Base-by-base conservation (phyloP, 1,140 invertebrate genomes). In the Ips typographus region DNA sequence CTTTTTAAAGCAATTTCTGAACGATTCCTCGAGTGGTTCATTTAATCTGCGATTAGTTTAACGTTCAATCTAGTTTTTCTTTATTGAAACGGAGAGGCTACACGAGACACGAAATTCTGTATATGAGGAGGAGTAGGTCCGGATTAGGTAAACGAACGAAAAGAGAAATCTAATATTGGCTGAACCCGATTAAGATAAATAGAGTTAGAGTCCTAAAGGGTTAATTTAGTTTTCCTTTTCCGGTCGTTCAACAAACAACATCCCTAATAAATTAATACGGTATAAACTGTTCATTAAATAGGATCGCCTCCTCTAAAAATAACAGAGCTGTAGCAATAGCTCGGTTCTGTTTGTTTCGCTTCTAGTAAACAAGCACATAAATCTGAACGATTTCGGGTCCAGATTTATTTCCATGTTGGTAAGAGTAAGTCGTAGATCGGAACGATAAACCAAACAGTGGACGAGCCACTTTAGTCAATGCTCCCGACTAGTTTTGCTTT, bases 351-450 rank as follows among this genome's bases (percentile, higher is more conserved):
- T 49, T 49, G 22, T 49, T 49, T 49, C 44, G 6, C 44, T 49
- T 49, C 3, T 49, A 22, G 44, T 49, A 49, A 49, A 49, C 44
- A 49, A 49, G 44, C 44, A 49, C 3, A 49, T 49, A 49, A 49
- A 49, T 49, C 44, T 3, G 22, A 49, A 49, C 44, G 44, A 49
- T 49, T 49, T 49, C 22, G 44, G 44, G 44, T 49, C 3, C 44
- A 49, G 44, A 49, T 49, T 49, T 49, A 49, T 49, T 49, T 49
- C 44, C 44, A 49, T 49, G 44, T 49, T 22, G 44, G 44, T 49
- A 49, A 49, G 44, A 49, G 44, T 49, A 49, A 49, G 44, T 49
- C 44, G 3, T 3, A 49, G 44, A 49, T 49, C 44, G 44, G 44
- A 22, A 49, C 44, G 44, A 49, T 49, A 49, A 49, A 49, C 44